Percentiles rank a stretch among this genome's conserved stretches.
Conservation (phyloP, 92 coral and sea anemone species). For the Epizoanthus ramosus region DNA sequence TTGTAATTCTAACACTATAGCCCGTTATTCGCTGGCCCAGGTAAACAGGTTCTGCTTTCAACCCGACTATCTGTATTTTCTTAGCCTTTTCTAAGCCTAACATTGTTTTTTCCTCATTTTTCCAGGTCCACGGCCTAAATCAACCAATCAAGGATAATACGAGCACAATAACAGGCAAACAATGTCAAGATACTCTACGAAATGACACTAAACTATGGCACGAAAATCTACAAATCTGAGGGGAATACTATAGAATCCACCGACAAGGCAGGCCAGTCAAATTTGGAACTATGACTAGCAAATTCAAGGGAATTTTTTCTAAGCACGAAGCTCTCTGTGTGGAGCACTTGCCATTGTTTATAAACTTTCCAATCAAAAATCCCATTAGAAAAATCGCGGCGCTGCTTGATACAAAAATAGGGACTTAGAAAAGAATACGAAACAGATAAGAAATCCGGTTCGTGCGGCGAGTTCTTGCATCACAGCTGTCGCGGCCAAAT, state of each 20-base stretch:
- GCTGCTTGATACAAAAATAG: slow-evolving; percentile 46
- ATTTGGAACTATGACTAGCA: not conserved
- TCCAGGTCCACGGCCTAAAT: slow-evolving; percentile 32
- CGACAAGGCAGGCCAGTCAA: slow-evolving; percentile 11
- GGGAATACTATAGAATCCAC: not conserved
- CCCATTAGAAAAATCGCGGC: slow-evolving; percentile 48
- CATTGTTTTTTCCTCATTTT: not conserved
- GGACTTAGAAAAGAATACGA: slow-evolving; percentile 22
- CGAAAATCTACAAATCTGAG: not conserved
- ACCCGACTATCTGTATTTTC: not conserved
- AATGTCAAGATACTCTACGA: not conserved
- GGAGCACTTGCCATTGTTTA: slow-evolving; percentile 31
- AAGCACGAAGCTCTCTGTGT: slow-evolving; percentile 5
- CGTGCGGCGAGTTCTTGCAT: slow-evolving; percentile 1
- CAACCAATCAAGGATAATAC: slow-evolving; percentile 36
- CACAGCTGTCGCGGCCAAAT: slow-evolving; percentile 17
- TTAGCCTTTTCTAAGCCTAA: slow-evolving; percentile 14
- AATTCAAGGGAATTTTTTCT: slow-evolving; percentile 3
- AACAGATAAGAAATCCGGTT: slow-evolving; percentile 24
- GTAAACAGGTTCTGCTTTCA: slow-evolving; percentile 52
- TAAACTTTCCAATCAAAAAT: slow-evolving; percentile 35
- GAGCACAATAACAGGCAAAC: slow-evolving; percentile 8
- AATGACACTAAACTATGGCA: not conserved
- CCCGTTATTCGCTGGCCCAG: slow-evolving; percentile 57
- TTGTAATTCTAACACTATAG: slow-evolving; percentile 67